Evolutionary conservation across 2,113 vertebrate species (phyloP).

Genomic region (Muscicapa adusta): DNA sequence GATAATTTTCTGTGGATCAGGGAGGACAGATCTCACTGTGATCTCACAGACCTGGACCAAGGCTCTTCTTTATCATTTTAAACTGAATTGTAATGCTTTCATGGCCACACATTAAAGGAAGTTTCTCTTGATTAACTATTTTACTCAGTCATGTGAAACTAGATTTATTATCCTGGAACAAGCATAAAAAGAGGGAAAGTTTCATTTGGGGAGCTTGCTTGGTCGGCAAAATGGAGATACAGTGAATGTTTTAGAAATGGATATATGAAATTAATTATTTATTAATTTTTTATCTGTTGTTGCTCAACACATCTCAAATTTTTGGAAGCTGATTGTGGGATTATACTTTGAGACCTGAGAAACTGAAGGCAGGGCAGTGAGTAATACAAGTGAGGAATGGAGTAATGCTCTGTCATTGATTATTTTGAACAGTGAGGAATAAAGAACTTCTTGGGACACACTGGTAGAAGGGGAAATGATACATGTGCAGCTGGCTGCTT

Average conservation of each 20-base stretch:
- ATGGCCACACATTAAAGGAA: background rate
- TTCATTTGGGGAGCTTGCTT: background rate
- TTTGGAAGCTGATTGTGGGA: background rate
- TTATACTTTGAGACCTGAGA: background rate
- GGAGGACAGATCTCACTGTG: conserved; percentile 27
- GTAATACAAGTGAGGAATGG: background rate
- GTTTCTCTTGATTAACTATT: conserved; percentile 27
- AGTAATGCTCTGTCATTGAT: background rate
- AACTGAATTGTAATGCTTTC: background rate
- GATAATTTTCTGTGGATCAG: conserved; percentile 38
- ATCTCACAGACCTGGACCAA: conserved; percentile 5
- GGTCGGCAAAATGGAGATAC: background rate
- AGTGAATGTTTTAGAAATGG: background rate
- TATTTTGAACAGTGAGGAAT: background rate
- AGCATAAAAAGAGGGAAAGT: background rate
- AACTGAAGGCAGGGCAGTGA: background rate
- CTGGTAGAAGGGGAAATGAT: background rate
- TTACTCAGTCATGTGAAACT: background rate
- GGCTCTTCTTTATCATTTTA: conserved; percentile 23
- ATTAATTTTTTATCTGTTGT: background rate
- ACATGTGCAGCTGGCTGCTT: background rate
- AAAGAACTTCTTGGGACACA: background rate
- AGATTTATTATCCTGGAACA: conserved; percentile 17
- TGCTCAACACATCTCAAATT: background rate
- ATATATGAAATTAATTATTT: background rate